A percentile compares a stretch with the other conserved stretches of the same genome.
phyloP scores from a whole-genome alignment of 1,140 invertebrate genomes.

The Carcinoscorpius rotundicauda region DNA sequence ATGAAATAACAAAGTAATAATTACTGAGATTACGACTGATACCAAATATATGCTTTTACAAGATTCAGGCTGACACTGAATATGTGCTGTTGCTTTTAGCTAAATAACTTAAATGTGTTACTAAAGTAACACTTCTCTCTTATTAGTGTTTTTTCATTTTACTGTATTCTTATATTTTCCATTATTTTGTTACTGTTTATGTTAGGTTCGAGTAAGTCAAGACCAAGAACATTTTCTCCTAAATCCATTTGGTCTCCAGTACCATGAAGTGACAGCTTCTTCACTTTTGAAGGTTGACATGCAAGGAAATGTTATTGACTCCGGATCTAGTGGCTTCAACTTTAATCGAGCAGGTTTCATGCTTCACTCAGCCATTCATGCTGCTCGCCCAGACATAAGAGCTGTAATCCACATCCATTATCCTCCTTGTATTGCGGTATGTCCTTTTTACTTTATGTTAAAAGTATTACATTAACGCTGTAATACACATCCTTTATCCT shows the following conservation, averaged over 20 bases:
- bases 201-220: conserved; percentile 76
- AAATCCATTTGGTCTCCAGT: conserved; percentile 91
- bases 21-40: too few relatives aligned
- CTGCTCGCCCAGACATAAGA: conserved; percentile 87
- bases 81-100: too few relatives aligned
- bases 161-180: too few relatives aligned
- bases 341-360: conserved; percentile 62
- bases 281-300: conserved; percentile 92
- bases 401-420: conserved; percentile 92
- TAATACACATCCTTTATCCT: too few relatives aligned
- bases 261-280: conserved; percentile 95
- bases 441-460: too few relatives aligned
- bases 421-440: conserved; percentile 23
- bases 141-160: too few relatives aligned
- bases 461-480: too few relatives aligned
- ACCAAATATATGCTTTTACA: too few relatives aligned
- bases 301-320: conserved; percentile 56
- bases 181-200: conserved; percentile 7
- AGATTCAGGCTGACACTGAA: too few relatives aligned
- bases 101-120: too few relatives aligned
- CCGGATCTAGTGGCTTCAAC: conserved; percentile 80
- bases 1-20: too few relatives aligned
- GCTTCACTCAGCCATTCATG: conserved; percentile 92
- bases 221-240: conserved; percentile 94
- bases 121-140: too few relatives aligned